A percentile compares a stretch with the other conserved stretches of the same genome.
Evolutionary conservation across 2,888 invertebrate genomes (phyloP).

Genomic region (Leptogaster cylindrica): DNA sequence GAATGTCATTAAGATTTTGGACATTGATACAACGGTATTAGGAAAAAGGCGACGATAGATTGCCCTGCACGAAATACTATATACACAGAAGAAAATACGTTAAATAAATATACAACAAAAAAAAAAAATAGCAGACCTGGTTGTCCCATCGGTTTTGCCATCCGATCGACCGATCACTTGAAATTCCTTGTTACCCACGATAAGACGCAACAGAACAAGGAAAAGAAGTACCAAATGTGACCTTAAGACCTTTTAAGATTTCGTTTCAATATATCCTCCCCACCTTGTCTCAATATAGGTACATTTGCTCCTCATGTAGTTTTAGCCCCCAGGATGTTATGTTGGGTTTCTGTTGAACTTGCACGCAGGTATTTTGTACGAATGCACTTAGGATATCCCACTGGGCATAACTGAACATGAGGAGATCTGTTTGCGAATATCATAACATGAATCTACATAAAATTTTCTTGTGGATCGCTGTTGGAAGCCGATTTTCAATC

Average conservation of each 20-base stretch:
- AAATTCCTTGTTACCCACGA: constrained; percentile 26
- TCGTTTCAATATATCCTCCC: too few species aligned
- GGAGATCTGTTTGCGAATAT: constrained; percentile 52
- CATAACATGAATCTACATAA: constrained; percentile 51
- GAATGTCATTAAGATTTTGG: constrained; percentile 41
- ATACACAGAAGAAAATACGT: too few species aligned
- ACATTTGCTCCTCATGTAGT: constrained; percentile 24
- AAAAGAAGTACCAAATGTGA: constrained; percentile 33
- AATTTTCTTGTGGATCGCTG: constrained; percentile 46
- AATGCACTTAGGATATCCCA: constrained; percentile 45
- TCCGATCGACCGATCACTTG: constrained; percentile 8
- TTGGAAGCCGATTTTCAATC: constrained; percentile 50
- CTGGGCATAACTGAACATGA: constrained; percentile 50
- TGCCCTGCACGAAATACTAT: too few species aligned
- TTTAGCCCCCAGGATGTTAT: constrained; percentile 13
- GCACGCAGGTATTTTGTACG: constrained; percentile 34
- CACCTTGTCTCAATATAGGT: constrained; percentile 3
- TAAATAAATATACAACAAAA: too few species aligned
- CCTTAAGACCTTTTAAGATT: constrained; percentile 38
- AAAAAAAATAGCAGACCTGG: too few species aligned
- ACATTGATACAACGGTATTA: constrained; percentile 21
- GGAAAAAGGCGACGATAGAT: constrained; percentile 1
- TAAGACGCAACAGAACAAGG: constrained; percentile 10
- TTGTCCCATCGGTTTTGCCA: neutral
- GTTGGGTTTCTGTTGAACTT: constrained; percentile 25